Evolutionary conservation across 2,113 vertebrate species (phyloP).

Genomic region (Macquaria ambigua): DNA sequence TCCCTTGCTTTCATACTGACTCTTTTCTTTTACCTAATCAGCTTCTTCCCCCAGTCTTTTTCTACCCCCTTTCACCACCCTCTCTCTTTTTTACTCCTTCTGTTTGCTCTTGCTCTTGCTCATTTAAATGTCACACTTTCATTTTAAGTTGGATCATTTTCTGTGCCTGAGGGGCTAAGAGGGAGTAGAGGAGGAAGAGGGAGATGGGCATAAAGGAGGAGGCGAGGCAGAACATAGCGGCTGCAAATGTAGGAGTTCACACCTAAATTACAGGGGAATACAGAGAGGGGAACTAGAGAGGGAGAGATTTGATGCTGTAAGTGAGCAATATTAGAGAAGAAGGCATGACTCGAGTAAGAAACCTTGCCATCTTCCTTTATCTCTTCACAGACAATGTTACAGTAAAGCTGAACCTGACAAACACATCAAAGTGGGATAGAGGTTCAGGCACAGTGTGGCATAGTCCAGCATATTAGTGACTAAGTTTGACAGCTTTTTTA

Average conservation of each 20-base stretch:
- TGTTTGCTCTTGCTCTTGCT: slow-evolving; percentile 47
- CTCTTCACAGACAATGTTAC: slow-evolving; percentile 31
- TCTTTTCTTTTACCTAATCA: slow-evolving; percentile 20
- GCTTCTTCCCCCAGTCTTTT: not conserved
- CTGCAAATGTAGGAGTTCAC: slow-evolving; percentile 63
- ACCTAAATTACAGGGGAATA: slow-evolving; percentile 57
- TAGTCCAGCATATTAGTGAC: slow-evolving; percentile 19
- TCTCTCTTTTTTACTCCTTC: slow-evolving; percentile 21
- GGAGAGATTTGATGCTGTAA: slow-evolving; percentile 45
- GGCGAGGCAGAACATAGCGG: slow-evolving; percentile 45
- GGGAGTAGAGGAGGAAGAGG: slow-evolving; percentile 24
- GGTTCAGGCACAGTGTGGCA: slow-evolving; percentile 19
- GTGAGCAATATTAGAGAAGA: slow-evolving; percentile 53
- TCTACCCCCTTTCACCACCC: slow-evolving; percentile 9
- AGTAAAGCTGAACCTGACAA: slow-evolving; percentile 27
- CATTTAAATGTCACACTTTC: slow-evolving; percentile 69
- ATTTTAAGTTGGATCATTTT: slow-evolving; percentile 67
- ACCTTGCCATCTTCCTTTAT: slow-evolving; percentile 32
- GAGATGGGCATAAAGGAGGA: slow-evolving; percentile 34
- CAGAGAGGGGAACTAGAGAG: slow-evolving; percentile 23
- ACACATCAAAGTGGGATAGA: slow-evolving; percentile 20
- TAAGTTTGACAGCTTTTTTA: slow-evolving; percentile 34
- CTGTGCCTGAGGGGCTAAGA: slow-evolving; percentile 50
- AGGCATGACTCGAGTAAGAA: slow-evolving; percentile 37
- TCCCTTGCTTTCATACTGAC: not conserved